Evolutionary conservation across 2,797 vertebrate genomes (phyloP).

Genomic region (Salarias fasciatus): DNA sequence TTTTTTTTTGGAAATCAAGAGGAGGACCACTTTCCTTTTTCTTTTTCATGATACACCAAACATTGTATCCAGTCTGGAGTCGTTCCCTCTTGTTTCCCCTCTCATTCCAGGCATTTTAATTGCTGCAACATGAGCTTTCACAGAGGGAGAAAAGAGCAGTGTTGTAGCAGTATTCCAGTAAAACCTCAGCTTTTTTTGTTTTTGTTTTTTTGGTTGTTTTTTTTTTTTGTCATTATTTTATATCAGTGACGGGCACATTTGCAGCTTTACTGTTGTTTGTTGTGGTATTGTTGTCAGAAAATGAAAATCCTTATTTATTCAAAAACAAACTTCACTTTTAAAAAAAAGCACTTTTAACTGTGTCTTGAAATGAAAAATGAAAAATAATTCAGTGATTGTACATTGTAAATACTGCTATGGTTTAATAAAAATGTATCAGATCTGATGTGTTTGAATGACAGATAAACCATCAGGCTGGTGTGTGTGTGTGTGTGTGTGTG

Average conservation of each 20-base stretch:
- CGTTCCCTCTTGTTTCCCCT: slow-evolving; percentile 37
- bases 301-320: slow-evolving; percentile 78
- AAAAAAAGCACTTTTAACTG: slow-evolving; percentile 76
- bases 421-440: slow-evolving; percentile 76
- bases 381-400: slow-evolving; percentile 70
- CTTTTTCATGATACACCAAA: slow-evolving; percentile 49
- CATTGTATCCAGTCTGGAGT: slow-evolving; percentile 59
- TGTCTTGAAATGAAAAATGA: slow-evolving; percentile 64
- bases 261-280: slow-evolving; percentile 65
- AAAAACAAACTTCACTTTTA: slow-evolving; percentile 62
- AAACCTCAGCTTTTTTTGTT: slow-evolving; percentile 59
- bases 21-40: slow-evolving; percentile 43
- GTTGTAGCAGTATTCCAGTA: slow-evolving; percentile 55
- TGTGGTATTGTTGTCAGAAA: slow-evolving; percentile 70
- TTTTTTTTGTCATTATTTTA: slow-evolving; percentile 17
- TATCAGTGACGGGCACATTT: slow-evolving; percentile 61
- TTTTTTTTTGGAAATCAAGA: slow-evolving; percentile 27
- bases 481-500: no score
- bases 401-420: slow-evolving; percentile 70
- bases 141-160: slow-evolving; percentile 32
- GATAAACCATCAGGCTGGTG: slow-evolving; percentile 10
- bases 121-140: slow-evolving; percentile 48
- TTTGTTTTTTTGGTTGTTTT: slow-evolving; percentile 20
- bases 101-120: slow-evolving; percentile 49
- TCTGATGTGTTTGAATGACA: slow-evolving; percentile 38